Base-by-base conservation (phyloP, 2,888 invertebrate genomes). In the Drosophila buzzatii region DNA sequence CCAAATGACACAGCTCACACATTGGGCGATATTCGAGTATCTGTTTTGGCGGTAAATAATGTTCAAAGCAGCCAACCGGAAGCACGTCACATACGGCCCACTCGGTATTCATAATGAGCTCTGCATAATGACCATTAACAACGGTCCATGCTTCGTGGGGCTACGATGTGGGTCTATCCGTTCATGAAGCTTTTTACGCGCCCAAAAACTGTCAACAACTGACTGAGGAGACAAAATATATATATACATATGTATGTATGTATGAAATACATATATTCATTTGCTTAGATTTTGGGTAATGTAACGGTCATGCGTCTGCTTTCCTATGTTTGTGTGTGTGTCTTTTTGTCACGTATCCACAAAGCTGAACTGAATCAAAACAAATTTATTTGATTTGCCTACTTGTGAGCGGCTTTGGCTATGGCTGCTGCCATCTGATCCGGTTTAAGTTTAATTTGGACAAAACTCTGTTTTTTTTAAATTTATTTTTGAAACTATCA, bases 181-280 rank as follows among this genome's bases (percentile, higher is more conserved):
- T 71, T 87, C 71, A 65, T 60, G 65, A 81, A 62, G 64, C 73
- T 70, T 71, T 79, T 82, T 60, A 68, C 82, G 69, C 58, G 82
- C 82, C 75, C 90, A 76, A 89, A 85, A 86, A 86, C 78, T 90
- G 85, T 86, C 87, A 75, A 86, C 89, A 80, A 67, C 63, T 52
- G 10, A 42, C 27, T 49, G 56, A 51, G 20, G 47, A 10, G 20
- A 20, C 57, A 63, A 16, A n/a, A 39, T 7, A 27, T 12, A 27
- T 4, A 3, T 1, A 27, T 3, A 12, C 39, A 12, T 8, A 41
- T 56, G 4, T 31, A 7, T 10, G 10, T 27, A n/a, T 14, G 12
- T 12, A 18, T 18, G 10, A 14, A 10, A 18, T 41, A 42, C 14
- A 20, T 31, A 41, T 33, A 33, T 33, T 42, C 68, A 85, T 73